Evolutionary conservation across 2,888 invertebrate genomes (phyloP).

Genomic region (Drepana falcataria): DNA sequence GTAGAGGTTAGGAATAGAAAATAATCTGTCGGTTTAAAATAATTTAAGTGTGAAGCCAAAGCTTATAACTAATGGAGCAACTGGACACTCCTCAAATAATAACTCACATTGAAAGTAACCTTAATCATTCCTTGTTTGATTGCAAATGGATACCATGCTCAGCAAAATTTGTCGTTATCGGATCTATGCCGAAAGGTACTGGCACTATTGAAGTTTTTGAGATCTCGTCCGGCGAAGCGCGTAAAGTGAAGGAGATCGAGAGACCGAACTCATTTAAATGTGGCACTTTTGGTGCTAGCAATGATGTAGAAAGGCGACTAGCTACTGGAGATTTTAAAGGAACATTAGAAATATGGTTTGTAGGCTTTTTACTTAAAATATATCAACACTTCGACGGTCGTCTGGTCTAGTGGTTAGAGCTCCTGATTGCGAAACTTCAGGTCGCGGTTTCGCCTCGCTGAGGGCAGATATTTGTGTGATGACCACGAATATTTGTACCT

Average conservation of each 20-base stretch:
- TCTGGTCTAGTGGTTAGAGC: no score
- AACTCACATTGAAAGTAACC: constrained; percentile 88
- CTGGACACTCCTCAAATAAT: constrained; percentile 93
- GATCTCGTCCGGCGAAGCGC: constrained; percentile 84
- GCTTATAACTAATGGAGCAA: constrained; percentile 37
- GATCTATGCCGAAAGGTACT: constrained; percentile 89
- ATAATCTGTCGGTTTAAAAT: no score
- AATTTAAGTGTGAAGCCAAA: no score
- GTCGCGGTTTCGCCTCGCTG: no score
- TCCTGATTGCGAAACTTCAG: no score
- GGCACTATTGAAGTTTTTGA: constrained; percentile 92
- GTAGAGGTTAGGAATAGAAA: no score
- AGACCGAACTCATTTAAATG: constrained; percentile 94
- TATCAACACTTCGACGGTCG: no score
- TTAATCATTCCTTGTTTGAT: constrained; percentile 93
- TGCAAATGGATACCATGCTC: constrained; percentile 98
- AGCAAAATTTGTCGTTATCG: constrained; percentile 93
- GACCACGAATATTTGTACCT: no score
- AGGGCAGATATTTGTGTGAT: no score
- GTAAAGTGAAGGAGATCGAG: constrained; percentile 85
- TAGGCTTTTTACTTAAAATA: neutral
- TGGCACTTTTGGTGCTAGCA: constrained; percentile 94
- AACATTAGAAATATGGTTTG: constrained; percentile 86
- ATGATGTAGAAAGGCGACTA: constrained; percentile 86
- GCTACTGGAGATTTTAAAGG: constrained; percentile 96